phyloP scores from a whole-genome alignment of 1,140 invertebrate genomes.

The Drosophila nigromelanica region DNA sequence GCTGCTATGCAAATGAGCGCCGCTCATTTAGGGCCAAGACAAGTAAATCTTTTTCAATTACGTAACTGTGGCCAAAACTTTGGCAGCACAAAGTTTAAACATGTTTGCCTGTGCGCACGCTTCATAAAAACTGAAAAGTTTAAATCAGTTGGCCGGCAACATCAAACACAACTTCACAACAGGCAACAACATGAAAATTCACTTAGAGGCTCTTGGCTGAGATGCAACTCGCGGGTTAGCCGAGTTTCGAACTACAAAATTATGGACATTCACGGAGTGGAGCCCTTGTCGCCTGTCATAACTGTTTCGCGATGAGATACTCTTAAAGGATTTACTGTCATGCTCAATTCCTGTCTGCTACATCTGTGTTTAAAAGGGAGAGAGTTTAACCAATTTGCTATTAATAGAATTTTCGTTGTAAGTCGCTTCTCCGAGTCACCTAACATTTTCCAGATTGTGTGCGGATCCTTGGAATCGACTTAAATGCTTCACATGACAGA shows the following conservation, averaged over 20 bases:
- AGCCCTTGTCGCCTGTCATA: conserved; percentile 50
- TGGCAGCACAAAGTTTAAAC: conserved; percentile 35
- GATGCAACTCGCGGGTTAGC: neutral
- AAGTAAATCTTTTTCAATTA: conserved; percentile 49
- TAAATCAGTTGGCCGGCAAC: conserved; percentile 27
- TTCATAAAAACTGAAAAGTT: conserved; percentile 50
- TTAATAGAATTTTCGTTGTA: conserved; percentile 55
- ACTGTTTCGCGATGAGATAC: conserved; percentile 52
- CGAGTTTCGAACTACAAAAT: conserved; percentile 24
- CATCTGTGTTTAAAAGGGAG: neutral
- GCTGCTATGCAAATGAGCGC: conserved; percentile 42
- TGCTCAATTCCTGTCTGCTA: conserved; percentile 19
- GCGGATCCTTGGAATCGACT: conserved; percentile 42
- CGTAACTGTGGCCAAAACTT: conserved; percentile 36
- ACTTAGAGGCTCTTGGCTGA: conserved; percentile 41
- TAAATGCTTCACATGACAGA: conserved; percentile 47
- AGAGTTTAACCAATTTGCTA: conserved; percentile 57
- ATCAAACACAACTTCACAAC: conserved; percentile 42
- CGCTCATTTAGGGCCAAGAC: conserved; percentile 22
- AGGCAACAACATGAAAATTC: conserved; percentile 57
- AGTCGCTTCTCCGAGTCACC: conserved; percentile 7
- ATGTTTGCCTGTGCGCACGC: conserved; percentile 29
- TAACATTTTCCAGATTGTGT: conserved; percentile 28
- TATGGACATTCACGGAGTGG: neutral
- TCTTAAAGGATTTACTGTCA: conserved; percentile 50